Evolutionary conservation across 1,140 invertebrate species (phyloP).

Genomic region (Stenopsyche tienmushanensis): DNA sequence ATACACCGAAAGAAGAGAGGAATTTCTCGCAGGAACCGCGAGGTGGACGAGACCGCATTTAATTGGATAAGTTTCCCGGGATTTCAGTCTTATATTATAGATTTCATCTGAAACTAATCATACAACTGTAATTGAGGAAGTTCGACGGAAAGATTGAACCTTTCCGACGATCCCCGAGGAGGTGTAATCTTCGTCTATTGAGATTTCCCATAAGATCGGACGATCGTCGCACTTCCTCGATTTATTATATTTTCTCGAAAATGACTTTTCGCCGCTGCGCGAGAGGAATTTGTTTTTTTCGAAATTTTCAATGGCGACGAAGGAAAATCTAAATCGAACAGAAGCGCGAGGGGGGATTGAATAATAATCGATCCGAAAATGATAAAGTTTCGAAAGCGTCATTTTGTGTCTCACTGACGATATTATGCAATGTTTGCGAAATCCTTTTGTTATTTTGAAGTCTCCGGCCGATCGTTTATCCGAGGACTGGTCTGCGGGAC

Average conservation of each 20-base stretch:
- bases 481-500: no score
- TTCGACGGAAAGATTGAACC: constrained; percentile 17
- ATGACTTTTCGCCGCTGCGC: not conserved
- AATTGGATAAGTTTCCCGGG: constrained; percentile 24
- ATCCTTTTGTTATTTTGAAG: no score
- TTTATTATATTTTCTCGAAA: not conserved
- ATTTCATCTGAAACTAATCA: constrained; percentile 26
- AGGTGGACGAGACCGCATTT: not conserved
- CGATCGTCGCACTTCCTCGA: not conserved
- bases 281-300: not conserved
- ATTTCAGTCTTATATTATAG: constrained; percentile 21
- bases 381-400: no score
- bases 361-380: no score
- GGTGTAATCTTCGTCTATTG: not conserved
- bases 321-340: not conserved
- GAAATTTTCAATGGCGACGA: not conserved
- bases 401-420: no score
- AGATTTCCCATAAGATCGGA: not conserved
- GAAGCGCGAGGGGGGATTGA: no score
- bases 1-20: no score
- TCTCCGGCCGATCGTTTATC: no score
- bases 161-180: not conserved
- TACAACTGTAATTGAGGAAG: constrained; percentile 23
- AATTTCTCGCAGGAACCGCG: not conserved
- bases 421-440: no score